These are phyloP conservation scores for Rhopalosiphum maidis DNA, from an alignment of 1,140 invertebrate genomes.

Conservation along the genomic window DNA sequence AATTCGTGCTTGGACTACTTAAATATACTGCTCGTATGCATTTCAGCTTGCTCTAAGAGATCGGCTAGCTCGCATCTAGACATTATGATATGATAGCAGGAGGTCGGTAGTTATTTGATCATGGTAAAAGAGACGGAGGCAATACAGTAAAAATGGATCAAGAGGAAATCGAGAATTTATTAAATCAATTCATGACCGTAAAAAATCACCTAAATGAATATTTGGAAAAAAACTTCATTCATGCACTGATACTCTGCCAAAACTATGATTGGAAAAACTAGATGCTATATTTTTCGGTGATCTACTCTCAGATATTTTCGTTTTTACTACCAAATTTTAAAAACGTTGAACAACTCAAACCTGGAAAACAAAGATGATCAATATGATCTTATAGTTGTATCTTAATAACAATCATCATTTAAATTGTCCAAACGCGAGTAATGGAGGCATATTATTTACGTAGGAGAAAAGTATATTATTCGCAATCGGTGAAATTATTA, in stretches of 20 bases:
- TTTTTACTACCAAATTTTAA: background rate
- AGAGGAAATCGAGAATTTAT: background rate
- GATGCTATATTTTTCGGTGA: background rate
- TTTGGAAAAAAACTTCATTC: background rate
- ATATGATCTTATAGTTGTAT: background rate
- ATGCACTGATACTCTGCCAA: background rate
- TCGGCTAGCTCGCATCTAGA: background rate
- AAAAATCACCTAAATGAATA: background rate
- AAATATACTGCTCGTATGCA: background rate
- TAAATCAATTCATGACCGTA: background rate
- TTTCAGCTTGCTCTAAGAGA: background rate
- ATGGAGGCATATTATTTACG: background rate
- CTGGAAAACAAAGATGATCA: background rate
- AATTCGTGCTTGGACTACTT: background rate
- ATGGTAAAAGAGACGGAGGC: background rate
- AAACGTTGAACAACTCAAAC: too few species aligned
- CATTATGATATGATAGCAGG: too few species aligned
- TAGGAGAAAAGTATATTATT: background rate
- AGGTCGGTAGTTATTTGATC: too few species aligned
- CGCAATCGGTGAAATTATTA: background rate
- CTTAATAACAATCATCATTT: background rate
- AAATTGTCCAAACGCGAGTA: too few species aligned
- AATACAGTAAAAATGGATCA: background rate
- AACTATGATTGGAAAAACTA: background rate
- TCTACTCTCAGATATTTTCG: background rate